phyloP scores from a whole-genome alignment of 2,113 vertebrate genomes.

The Paradoxurus hermaphroditus region DNA sequence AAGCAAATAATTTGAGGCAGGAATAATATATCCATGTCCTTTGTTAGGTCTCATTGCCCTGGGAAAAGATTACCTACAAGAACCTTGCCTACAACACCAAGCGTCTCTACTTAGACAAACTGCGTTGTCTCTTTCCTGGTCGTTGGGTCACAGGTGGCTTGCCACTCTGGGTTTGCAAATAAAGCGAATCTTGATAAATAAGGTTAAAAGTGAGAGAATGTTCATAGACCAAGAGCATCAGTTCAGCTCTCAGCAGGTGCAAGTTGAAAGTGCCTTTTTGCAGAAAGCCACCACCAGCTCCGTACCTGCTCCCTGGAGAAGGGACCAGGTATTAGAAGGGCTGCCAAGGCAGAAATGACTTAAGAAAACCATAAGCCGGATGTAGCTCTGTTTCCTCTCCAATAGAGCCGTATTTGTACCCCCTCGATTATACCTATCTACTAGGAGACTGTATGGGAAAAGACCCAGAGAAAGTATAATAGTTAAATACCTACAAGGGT shows the following conservation, averaged over 20 bases:
- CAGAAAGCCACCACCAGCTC: not conserved
- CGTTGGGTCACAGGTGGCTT: not conserved
- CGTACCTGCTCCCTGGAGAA: not conserved
- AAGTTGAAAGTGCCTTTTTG: not conserved
- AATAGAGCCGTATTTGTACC: not conserved
- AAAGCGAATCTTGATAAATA: not conserved
- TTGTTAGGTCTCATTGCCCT: not conserved
- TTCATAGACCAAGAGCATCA: not conserved
- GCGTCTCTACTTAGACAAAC: not conserved
- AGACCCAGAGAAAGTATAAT: not conserved
- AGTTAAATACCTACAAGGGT: not conserved
- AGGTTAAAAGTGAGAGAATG: not conserved
- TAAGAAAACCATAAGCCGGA: not conserved
- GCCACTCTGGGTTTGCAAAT: not conserved
- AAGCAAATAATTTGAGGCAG: conserved; percentile 1
- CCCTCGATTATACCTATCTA: not conserved
- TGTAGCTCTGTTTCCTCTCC: conserved; percentile 10
- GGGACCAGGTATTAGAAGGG: not conserved
- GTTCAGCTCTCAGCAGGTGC: conserved; percentile 5
- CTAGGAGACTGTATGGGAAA: not conserved
- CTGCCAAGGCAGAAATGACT: not conserved
- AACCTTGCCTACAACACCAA: not conserved
- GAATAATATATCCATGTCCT: not conserved
- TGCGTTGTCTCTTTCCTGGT: not conserved
- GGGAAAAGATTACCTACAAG: not conserved